phyloP scores from a whole-genome alignment of 2,888 invertebrate species.

The Chaitophorus viminalis region DNA sequence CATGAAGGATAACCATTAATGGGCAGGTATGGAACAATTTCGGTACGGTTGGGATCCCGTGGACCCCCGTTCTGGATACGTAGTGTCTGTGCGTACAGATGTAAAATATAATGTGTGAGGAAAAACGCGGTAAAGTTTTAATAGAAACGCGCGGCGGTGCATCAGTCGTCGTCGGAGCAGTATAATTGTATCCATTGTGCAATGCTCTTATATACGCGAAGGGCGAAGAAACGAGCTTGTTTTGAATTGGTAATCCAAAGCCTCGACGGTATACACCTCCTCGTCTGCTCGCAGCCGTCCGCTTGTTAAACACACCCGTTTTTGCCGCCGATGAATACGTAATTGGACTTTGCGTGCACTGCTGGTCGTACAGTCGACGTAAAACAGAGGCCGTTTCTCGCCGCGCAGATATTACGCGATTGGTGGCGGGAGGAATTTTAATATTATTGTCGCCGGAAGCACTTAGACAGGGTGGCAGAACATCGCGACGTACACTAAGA shows the following conservation, averaged over 20 bases:
- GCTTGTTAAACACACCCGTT: constrained; percentile 57
- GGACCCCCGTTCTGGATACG: too few relatives aligned
- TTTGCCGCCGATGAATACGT: constrained; percentile 51
- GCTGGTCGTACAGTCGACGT: neutral
- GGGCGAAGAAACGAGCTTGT: constrained; percentile 47
- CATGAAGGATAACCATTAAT: too few relatives aligned
- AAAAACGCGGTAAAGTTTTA: neutral
- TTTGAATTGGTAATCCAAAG: constrained; percentile 57
- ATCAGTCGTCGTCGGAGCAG: neutral
- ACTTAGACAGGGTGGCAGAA: neutral
- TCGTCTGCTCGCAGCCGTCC: neutral
- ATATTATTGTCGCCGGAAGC: neutral
- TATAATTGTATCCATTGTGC: constrained; percentile 27
- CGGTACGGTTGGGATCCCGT: too few relatives aligned
- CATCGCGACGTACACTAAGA: neutral
- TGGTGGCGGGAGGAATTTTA: neutral
- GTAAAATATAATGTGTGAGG: too few relatives aligned
- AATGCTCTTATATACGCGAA: neutral
- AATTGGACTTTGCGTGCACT: constrained; percentile 42
- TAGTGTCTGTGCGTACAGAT: too few relatives aligned
- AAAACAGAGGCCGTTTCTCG: neutral
- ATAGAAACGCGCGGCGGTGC: neutral
- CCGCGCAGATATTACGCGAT: neutral
- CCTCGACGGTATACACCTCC: neutral
- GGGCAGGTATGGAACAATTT: too few relatives aligned